These are phyloP conservation scores for Corythornis cristatus DNA, from an alignment of 2,113 vertebrate species.

Conservation along the genomic window DNA sequence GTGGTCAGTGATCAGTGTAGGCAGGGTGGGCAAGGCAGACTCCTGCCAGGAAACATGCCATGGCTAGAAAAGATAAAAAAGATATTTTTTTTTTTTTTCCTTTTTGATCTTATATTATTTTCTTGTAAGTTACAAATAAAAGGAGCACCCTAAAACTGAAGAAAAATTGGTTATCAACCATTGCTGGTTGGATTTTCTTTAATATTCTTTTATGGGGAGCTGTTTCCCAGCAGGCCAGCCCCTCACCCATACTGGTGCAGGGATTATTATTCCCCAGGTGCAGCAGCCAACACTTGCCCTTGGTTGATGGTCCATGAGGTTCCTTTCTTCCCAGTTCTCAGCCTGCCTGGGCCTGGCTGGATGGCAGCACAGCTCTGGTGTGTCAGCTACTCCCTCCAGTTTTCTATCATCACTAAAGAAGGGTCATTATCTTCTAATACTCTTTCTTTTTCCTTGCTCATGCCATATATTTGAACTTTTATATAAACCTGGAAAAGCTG, in stretches of 20 bases:
- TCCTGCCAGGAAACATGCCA: neutral
- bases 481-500: neutral
- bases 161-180: neutral
- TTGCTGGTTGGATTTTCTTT: neutral
- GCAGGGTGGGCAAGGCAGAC: neutral
- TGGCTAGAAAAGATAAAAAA: neutral
- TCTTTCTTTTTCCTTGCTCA: neutral
- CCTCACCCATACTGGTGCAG: neutral
- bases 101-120: neutral
- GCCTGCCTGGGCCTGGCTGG: neutral
- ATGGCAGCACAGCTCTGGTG: neutral
- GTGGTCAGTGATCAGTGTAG: fast-evolving
- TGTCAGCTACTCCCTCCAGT: neutral
- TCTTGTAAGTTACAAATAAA: neutral
- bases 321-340: neutral
- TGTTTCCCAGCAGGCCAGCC: neutral
- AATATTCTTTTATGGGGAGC: neutral
- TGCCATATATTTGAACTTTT: neutral
- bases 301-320: neutral
- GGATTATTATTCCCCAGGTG: neutral
- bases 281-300: neutral
- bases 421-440: neutral
- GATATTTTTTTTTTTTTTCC: neutral
- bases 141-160: neutral
- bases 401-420: neutral